A percentile compares a stretch with the other conserved stretches of the same genome.
These are phyloP conservation scores for Erebia palarica DNA, from an alignment of 2,888 invertebrate species.

Conservation along the genomic window DNA sequence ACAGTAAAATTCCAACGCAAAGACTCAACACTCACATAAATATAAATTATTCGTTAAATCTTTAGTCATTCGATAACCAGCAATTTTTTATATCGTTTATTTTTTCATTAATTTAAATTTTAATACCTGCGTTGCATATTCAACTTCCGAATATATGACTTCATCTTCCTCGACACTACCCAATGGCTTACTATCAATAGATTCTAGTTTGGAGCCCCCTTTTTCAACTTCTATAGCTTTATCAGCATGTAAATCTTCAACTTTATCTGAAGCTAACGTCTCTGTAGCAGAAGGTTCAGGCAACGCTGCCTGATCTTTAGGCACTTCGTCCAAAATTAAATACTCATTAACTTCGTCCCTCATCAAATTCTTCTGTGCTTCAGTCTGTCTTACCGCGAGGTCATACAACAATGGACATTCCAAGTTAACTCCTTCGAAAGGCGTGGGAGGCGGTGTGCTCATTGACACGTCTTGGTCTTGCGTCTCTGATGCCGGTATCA, in stretches of 20 bases:
- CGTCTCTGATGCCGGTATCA: conserved; percentile 50
- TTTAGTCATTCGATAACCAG: background rate
- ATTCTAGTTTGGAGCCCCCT: conserved; percentile 38
- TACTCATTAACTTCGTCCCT: conserved; percentile 59
- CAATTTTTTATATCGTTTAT: background rate
- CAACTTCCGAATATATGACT: conserved; percentile 71
- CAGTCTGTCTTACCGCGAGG: conserved; percentile 46
- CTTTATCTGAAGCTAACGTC: conserved; percentile 36
- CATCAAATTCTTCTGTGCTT: conserved; percentile 46
- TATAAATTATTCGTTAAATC: no score
- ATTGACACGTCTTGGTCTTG: conserved; percentile 42
- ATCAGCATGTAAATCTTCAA: conserved; percentile 23
- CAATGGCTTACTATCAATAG: conserved; percentile 33
- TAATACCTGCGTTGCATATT: conserved; percentile 66
- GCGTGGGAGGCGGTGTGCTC: conserved; percentile 46
- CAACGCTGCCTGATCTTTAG: conserved; percentile 58
- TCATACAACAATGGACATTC: conserved; percentile 51
- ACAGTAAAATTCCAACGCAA: background rate
- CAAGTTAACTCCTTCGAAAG: conserved; percentile 48
- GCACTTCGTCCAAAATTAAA: conserved; percentile 62
- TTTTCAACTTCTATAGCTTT: conserved; percentile 34
- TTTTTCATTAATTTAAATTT: background rate
- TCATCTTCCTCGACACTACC: conserved; percentile 50
- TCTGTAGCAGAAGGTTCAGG: conserved; percentile 66
- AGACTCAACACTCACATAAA: no score